phyloP scores from a whole-genome alignment of 2,113 vertebrate genomes.

The Menidia beryllina region DNA sequence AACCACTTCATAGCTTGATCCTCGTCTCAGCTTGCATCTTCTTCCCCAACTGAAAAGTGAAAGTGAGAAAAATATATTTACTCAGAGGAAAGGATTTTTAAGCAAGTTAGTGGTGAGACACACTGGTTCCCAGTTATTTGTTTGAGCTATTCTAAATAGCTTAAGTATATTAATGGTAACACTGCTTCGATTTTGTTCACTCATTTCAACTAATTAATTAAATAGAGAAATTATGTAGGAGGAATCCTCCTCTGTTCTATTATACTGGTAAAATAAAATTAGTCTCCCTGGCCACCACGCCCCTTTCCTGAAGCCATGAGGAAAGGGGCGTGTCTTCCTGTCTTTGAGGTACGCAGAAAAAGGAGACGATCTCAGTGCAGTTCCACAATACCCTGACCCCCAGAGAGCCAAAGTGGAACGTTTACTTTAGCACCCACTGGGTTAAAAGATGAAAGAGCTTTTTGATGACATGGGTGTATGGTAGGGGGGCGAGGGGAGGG shows the following conservation, averaged over 20 bases:
- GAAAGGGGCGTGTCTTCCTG: slow-evolving; percentile 53
- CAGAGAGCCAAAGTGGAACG: slow-evolving; percentile 79
- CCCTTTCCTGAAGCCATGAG: slow-evolving; percentile 20
- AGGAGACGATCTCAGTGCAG: slow-evolving; percentile 51
- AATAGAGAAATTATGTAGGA: slow-evolving; percentile 41
- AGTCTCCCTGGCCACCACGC: slow-evolving; percentile 40
- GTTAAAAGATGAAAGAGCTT: slow-evolving; percentile 80
- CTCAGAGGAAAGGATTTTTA: slow-evolving; percentile 22
- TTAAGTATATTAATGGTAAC: not conserved
- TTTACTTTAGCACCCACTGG: slow-evolving; percentile 79
- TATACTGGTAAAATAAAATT: slow-evolving; percentile 14
- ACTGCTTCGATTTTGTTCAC: not conserved
- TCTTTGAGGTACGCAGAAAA: slow-evolving; percentile 53
- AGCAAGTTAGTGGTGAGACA: not conserved
- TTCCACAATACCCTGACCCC: slow-evolving; percentile 65
- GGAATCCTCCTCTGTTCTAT: slow-evolving; percentile 1
- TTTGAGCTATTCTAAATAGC: not conserved
- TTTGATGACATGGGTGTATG: slow-evolving; percentile 70
- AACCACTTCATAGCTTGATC: slow-evolving; percentile 55
- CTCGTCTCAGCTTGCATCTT: slow-evolving; percentile 62
- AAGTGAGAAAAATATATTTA: slow-evolving; percentile 54
- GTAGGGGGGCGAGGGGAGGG: slow-evolving; percentile 46
- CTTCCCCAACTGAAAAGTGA: slow-evolving; percentile 38
- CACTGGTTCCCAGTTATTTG: not conserved
- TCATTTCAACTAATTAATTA: slow-evolving; percentile 18